Conservation (phyloP, 2,888 invertebrate species). For the Eueremaeus valkanovi region DNA sequence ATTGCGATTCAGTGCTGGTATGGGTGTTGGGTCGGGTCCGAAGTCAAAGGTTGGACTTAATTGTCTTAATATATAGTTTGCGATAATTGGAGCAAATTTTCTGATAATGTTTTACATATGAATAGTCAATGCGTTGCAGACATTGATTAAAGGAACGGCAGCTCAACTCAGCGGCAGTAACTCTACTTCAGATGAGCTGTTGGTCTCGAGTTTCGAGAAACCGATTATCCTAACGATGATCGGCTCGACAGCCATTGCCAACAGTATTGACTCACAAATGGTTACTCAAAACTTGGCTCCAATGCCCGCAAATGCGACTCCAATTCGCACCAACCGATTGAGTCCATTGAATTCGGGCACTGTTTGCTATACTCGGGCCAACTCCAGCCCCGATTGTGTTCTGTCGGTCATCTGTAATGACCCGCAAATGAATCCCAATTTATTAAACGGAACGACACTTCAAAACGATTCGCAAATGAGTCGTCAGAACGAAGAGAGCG, state of each 20-base stretch:
- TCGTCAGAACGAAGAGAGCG: not conserved
- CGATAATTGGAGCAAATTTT: not conserved
- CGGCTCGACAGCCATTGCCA: not conserved
- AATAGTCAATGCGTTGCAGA: conserved; percentile 17
- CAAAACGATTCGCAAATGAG: conserved; percentile 1
- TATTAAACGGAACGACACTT: not conserved
- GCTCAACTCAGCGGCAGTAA: not conserved
- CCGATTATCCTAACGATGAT: conserved; percentile 13
- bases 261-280: not conserved
- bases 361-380: not conserved
- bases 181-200: not conserved
- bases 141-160: conserved; percentile 22
- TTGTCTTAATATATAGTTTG: not conserved
- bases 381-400: not conserved
- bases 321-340: not conserved
- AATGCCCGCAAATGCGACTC: not conserved
- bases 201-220: not conserved
- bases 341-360: not conserved
- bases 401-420: not conserved
- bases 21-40: not conserved
- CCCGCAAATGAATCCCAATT: not conserved
- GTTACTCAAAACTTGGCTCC: not conserved
- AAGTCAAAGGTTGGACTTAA: conserved; percentile 7
- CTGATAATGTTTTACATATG: not conserved
- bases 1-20: not conserved